Percentiles rank a stretch among this genome's conserved stretches.
Evolutionary conservation across 1,140 invertebrate species (phyloP).

Genomic region (Zaprionus capensis): DNA sequence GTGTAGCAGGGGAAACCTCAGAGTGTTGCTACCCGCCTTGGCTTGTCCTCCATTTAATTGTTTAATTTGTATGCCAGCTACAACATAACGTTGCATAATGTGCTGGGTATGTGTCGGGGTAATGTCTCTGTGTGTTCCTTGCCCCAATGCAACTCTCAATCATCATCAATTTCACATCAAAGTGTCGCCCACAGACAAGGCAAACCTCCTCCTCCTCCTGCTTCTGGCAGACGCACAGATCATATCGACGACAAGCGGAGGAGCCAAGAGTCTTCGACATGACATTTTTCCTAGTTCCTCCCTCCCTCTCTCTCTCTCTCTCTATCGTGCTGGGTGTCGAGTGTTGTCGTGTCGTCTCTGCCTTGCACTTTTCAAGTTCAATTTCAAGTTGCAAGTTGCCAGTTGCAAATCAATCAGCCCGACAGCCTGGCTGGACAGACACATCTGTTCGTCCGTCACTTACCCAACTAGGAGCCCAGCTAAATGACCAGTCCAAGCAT

Average conservation of each 20-base stretch:
- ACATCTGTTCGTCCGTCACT: constrained; percentile 27
- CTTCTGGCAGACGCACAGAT: constrained; percentile 38
- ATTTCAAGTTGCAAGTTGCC: constrained; percentile 59
- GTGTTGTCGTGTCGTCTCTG: constrained; percentile 56
- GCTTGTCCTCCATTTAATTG: constrained; percentile 62
- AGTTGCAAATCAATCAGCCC: constrained; percentile 58
- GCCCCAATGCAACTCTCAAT: constrained; percentile 73
- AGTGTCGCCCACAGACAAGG: constrained; percentile 77
- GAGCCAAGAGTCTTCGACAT: constrained; percentile 50
- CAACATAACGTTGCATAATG: constrained; percentile 42
- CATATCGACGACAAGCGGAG: constrained; percentile 69
- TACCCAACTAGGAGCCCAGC: constrained; percentile 23
- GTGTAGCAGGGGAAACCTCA: neutral
- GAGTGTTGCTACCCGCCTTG: neutral
- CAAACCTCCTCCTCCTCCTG: neutral
- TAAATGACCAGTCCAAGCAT: constrained; percentile 54
- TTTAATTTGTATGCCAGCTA: constrained; percentile 69
- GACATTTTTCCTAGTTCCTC: constrained; percentile 48
- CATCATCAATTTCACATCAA: constrained; percentile 84
- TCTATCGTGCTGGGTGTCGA: neutral
- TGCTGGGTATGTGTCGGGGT: constrained; percentile 4
- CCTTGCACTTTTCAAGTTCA: constrained; percentile 78
- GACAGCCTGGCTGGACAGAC: constrained; percentile 21
- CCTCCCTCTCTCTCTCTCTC: neutral
- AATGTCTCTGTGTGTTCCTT: neutral